Conservation (phyloP, 2,113 vertebrate genomes). For the Lasiurus cinereus region DNA sequence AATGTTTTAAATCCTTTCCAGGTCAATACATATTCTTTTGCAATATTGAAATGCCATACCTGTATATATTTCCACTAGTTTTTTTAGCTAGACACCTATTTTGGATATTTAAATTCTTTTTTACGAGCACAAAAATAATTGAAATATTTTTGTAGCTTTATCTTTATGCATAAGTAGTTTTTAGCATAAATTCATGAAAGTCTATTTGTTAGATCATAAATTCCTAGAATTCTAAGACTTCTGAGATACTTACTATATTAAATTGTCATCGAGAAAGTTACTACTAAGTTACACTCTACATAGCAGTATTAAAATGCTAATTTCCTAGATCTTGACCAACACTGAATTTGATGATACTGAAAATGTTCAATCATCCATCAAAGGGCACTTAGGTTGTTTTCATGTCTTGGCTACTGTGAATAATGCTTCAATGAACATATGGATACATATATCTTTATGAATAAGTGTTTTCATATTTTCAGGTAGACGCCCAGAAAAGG, state of each 20-base stretch:
- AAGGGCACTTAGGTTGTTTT: neutral
- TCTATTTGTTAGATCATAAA: conserved; percentile 1
- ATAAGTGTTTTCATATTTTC: neutral
- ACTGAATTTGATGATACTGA: neutral
- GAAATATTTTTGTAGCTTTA: conserved; percentile 21
- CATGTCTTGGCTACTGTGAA: neutral
- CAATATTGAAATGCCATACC: conserved; percentile 1
- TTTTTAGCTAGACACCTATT: neutral
- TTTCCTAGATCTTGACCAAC: neutral
- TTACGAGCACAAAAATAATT: conserved; percentile 18
- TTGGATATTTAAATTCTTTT: conserved; percentile 38
- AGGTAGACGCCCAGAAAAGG: neutral
- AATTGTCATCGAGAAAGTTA: neutral
- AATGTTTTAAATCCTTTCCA: conserved; percentile 44
- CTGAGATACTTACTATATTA: neutral
- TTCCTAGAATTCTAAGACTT: conserved; percentile 30
- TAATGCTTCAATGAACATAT: neutral
- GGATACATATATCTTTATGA: neutral
- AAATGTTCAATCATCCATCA: neutral
- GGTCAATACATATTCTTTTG: neutral
- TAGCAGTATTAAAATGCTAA: neutral
- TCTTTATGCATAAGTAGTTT: neutral
- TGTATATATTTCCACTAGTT: neutral
- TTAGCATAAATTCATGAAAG: conserved; percentile 13
- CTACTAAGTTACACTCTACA: neutral